Evolutionary conservation across 2,888 invertebrate species (phyloP).

Genomic region (Blera fallax): DNA sequence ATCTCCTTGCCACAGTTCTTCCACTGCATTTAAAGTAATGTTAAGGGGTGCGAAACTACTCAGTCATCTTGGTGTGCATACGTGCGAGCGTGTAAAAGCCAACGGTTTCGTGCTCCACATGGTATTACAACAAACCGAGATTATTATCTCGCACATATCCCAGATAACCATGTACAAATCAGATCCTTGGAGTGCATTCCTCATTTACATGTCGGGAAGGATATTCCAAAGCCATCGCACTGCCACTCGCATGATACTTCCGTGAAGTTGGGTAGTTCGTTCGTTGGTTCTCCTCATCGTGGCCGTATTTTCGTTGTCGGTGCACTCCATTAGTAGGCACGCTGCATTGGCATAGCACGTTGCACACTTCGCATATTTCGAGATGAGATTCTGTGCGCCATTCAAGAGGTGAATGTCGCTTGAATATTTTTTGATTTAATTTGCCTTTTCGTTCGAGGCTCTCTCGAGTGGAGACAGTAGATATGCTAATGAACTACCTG

Average conservation of each 20-base stretch:
- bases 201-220: slow-evolving; percentile 51
- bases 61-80: slow-evolving; percentile 38
- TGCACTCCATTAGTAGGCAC: slow-evolving; percentile 1
- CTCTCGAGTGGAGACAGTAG: background rate
- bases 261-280: background rate
- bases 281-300: background rate
- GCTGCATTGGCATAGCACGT: background rate
- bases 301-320: background rate
- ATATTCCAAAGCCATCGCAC: background rate
- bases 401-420: background rate
- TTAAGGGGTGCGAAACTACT: slow-evolving; percentile 29
- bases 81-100: slow-evolving; percentile 40
- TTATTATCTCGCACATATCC: slow-evolving; percentile 8
- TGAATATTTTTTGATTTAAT: background rate
- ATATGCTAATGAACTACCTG: slow-evolving; percentile 19
- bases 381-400: background rate
- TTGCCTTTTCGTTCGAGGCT: background rate
- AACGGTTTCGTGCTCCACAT: slow-evolving; percentile 35
- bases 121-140: slow-evolving; percentile 25
- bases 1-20: background rate
- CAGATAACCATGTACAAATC: slow-evolving; percentile 56
- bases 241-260: background rate
- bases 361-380: background rate
- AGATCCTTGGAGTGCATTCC: slow-evolving; percentile 40
- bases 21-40: background rate